Percentiles rank a stretch among this genome's conserved stretches.
Evolutionary conservation across 2,113 vertebrate genomes (phyloP).

Genomic region (Chaetodon trifascialis): DNA sequence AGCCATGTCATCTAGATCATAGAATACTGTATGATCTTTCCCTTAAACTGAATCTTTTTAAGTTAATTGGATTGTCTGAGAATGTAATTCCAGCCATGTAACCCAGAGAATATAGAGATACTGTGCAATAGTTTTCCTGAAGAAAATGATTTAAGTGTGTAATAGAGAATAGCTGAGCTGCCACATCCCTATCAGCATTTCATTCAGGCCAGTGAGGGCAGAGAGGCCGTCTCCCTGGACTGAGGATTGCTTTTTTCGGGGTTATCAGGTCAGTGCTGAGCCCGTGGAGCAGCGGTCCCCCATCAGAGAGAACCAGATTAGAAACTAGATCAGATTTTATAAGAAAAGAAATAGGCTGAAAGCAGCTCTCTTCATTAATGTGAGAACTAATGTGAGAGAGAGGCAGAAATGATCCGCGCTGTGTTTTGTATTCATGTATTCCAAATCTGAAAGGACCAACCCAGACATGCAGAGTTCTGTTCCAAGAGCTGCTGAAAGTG

Average conservation of each 20-base stretch:
- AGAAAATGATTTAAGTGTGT: constrained; percentile 2
- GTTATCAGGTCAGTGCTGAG: constrained; percentile 66
- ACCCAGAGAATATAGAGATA: background rate
- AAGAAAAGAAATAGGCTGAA: constrained; percentile 43
- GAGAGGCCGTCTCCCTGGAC: constrained; percentile 33
- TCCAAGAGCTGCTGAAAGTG: constrained; percentile 43
- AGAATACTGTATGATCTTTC: background rate
- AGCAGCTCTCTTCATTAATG: constrained; percentile 41
- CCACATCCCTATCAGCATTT: constrained; percentile 24
- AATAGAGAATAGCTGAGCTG: constrained; percentile 10
- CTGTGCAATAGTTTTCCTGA: background rate
- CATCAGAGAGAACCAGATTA: constrained; percentile 67
- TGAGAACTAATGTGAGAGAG: background rate
- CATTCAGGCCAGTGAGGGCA: constrained; percentile 49
- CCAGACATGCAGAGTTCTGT: constrained; percentile 16
- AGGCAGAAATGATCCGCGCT: background rate
- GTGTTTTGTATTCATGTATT: constrained; percentile 50
- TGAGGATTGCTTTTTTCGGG: constrained; percentile 51
- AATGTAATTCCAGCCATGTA: background rate
- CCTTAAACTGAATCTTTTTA: background rate
- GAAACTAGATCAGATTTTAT: constrained; percentile 76
- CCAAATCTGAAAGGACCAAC: constrained; percentile 39
- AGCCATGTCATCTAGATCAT: background rate
- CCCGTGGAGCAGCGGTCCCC: constrained; percentile 42
- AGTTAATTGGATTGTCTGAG: background rate